Conservation (phyloP, 2,113 vertebrate genomes). For the Mobula birostris region DNA sequence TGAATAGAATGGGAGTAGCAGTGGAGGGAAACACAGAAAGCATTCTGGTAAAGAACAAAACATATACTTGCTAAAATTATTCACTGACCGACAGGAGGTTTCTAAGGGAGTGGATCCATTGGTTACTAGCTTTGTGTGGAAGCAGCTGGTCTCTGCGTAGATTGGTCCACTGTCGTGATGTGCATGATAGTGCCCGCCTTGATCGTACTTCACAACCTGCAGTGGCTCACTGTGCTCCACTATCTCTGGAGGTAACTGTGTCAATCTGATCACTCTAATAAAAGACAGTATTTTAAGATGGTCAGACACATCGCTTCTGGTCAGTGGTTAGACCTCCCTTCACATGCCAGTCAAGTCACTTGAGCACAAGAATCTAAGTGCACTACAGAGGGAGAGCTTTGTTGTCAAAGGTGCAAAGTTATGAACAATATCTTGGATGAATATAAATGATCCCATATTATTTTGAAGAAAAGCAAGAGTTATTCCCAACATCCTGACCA, state of each 20-base stretch:
- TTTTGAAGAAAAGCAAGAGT: no score
- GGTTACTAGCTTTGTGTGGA: slow-evolving; percentile 79
- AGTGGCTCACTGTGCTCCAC: slow-evolving; percentile 89
- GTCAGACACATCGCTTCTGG: background rate
- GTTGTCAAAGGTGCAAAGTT: no score
- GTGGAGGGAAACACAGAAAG: background rate
- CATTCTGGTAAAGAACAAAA: background rate
- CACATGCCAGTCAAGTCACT: no score
- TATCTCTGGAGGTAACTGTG: slow-evolving; percentile 72
- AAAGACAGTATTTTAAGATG: background rate
- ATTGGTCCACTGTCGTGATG: slow-evolving; percentile 85
- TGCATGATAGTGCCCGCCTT: slow-evolving; percentile 83
- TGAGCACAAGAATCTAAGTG: no score
- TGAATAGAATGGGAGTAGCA: background rate
- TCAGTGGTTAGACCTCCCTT: no score
- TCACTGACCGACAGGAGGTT: slow-evolving; percentile 80
- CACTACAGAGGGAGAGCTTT: no score
- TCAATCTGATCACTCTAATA: slow-evolving; percentile 77
- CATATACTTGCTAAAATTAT: background rate
- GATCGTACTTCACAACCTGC: slow-evolving; percentile 82
- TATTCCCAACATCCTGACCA: no score
- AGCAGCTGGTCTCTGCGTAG: slow-evolving; percentile 74
- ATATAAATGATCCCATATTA: no score
- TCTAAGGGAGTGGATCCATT: slow-evolving; percentile 74
- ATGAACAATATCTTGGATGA: no score